Base-by-base conservation (phyloP, 2,113 vertebrate genomes). In the Rostratula benghalensis region DNA sequence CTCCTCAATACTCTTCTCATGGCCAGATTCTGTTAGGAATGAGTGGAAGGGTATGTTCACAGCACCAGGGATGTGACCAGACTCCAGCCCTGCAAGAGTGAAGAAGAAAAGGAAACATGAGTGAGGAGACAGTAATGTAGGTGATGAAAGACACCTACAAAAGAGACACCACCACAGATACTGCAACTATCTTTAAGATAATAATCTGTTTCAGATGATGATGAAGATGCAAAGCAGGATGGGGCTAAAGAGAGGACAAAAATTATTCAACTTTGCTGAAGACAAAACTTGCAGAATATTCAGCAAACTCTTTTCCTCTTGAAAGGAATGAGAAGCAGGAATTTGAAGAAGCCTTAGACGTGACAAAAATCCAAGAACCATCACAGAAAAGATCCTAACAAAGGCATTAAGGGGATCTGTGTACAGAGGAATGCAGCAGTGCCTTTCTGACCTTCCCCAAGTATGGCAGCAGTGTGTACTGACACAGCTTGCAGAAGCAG, bases 11-110 rank as follows among this genome's bases (percentile, higher is more conserved):
- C 93, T 98, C 95, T 98, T 98, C 95, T 98, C 98, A 4, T 98
- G 98, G 25, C 99, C 99, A 0, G 98, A 98, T 23, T 97, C 75
- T 1, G 98, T 98, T 83, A 99, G 88, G 97, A 99, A 99, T 17
- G 97, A 96, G 13, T 90, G 90, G 96, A 99, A 99, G 1, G 99
- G 99, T 97, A 99, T 99, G 98, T 98, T 99, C 97, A 99, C 83
- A 0, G 98, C 71, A 7, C 98, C 98, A 0, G 98, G 98, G 95
- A 99, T 99, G 90, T 99, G 99, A 43, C 99, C 99, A 0, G 99
- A 98, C 60, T 98, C 98, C 13, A 98, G 97, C 50, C 98, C 99
- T 99, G 97, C 23, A 83, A 54, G 4, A 64, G 31, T 7, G 33
- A 90, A 94, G 37, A 67, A 60, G 37, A 79, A 37, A 73, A 85